These are phyloP conservation scores for Pentamera pediparva DNA, from an alignment of 53 echinoderm and acorn worm species.

Conservation along the genomic window DNA sequence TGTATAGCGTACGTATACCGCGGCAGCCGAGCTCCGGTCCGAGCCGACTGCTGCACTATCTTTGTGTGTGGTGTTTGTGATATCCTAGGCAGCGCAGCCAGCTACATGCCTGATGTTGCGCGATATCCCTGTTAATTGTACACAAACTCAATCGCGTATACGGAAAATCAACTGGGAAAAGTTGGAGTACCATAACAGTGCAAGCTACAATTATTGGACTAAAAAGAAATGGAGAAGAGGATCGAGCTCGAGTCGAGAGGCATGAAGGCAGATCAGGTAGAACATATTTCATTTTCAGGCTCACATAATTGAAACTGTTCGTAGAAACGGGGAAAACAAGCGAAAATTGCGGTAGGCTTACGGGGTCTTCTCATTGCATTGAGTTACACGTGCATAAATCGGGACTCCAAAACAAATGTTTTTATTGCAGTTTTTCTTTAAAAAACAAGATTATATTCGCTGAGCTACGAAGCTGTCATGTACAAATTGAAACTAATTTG, in stretches of 20 bases:
- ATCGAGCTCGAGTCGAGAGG: slow-evolving; percentile 72
- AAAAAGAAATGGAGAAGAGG: slow-evolving; percentile 64
- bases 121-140: too few species aligned
- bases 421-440: not conserved
- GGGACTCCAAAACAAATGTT: not conserved
- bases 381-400: not conserved
- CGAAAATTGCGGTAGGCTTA: not conserved
- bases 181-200: not conserved
- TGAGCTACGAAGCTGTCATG: too few species aligned
- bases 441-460: too few species aligned
- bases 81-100: too few species aligned
- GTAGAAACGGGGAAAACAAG: too few species aligned
- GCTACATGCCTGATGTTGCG: too few species aligned
- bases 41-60: not conserved
- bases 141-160: slow-evolving; percentile 12
- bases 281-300: not conserved
- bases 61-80: not conserved
- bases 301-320: not conserved
- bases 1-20: slow-evolving; percentile 11
- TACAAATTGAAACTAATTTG: too few species aligned
- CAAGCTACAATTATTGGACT: too few species aligned
- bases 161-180: not conserved
- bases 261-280: slow-evolving; percentile 53
- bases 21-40: not conserved
- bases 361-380: not conserved